Evolutionary conservation across 2,797 vertebrate genomes (phyloP).

Genomic region (Picus viridis): DNA sequence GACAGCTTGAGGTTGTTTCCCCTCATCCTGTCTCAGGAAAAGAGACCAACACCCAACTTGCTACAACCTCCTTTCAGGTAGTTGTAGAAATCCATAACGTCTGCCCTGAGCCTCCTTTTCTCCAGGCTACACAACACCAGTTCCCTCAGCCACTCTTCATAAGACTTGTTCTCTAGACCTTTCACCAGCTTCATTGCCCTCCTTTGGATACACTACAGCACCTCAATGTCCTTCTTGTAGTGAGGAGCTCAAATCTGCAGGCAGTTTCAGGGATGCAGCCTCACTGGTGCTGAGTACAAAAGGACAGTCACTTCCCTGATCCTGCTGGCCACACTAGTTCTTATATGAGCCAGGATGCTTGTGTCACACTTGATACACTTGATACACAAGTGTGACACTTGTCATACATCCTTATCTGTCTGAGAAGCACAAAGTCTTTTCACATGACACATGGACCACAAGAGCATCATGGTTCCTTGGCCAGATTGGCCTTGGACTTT

Average conservation of each 20-base stretch:
- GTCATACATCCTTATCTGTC: neutral
- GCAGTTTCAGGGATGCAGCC: fast-evolving
- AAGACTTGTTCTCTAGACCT: neutral
- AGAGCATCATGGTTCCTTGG: neutral
- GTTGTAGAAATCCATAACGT: neutral
- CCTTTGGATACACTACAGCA: neutral
- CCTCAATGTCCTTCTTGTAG: neutral
- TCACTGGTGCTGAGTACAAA: neutral
- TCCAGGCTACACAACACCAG: neutral
- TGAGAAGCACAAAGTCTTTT: neutral
- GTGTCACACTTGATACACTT: neutral
- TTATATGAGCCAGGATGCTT: neutral
- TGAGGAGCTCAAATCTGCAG: neutral
- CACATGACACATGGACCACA: neutral
- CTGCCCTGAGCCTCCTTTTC: neutral
- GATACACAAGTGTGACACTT: neutral
- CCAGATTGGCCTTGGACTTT: neutral
- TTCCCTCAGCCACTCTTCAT: neutral
- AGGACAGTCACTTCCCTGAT: fast-evolving
- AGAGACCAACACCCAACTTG: neutral
- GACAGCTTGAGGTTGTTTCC: neutral
- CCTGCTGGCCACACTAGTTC: neutral
- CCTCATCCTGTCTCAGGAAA: neutral
- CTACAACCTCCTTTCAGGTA: neutral
- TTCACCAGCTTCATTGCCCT: neutral